These are phyloP conservation scores for Amphiura filiformis DNA, from an alignment of 35 echinoderm and acorn worm genomes.

Conservation along the genomic window DNA sequence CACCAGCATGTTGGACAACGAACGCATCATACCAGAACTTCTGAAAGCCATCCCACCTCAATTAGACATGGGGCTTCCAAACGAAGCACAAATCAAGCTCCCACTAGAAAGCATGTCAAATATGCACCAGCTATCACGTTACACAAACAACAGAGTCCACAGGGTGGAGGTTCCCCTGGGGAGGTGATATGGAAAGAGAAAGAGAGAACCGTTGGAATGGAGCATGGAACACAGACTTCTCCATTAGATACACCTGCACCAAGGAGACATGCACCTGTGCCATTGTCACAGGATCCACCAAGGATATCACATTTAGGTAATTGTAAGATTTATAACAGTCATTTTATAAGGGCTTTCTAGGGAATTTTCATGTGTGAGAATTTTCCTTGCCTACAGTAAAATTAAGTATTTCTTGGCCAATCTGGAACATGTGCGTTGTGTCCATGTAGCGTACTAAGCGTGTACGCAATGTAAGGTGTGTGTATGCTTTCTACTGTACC, in stretches of 20 bases:
- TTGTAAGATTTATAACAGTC: too few relatives aligned
- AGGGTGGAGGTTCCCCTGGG: not conserved
- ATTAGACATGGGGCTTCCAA: too few relatives aligned
- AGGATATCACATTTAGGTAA: constrained; percentile 47
- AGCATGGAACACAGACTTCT: constrained; percentile 23
- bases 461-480: too few relatives aligned
- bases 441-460: too few relatives aligned
- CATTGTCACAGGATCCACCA: constrained; percentile 37
- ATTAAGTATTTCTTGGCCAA: too few relatives aligned
- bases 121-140: constrained; percentile 67
- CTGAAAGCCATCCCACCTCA: too few relatives aligned
- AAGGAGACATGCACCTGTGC: constrained; percentile 61
- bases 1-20: too few relatives aligned
- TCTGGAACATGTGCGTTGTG: too few relatives aligned
- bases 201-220: not conserved
- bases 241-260: constrained; percentile 81
- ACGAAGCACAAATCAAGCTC: not conserved
- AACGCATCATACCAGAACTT: too few relatives aligned
- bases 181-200: not conserved
- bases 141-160: not conserved
- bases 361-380: not conserved
- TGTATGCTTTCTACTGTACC: too few relatives aligned
- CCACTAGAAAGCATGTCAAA: constrained; percentile 19
- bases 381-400: too few relatives aligned
- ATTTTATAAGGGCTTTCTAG: too few relatives aligned